Conservation (phyloP, 30 jellyfish, hydroid and myxozoan species). For the Cassiopea andromeda region DNA sequence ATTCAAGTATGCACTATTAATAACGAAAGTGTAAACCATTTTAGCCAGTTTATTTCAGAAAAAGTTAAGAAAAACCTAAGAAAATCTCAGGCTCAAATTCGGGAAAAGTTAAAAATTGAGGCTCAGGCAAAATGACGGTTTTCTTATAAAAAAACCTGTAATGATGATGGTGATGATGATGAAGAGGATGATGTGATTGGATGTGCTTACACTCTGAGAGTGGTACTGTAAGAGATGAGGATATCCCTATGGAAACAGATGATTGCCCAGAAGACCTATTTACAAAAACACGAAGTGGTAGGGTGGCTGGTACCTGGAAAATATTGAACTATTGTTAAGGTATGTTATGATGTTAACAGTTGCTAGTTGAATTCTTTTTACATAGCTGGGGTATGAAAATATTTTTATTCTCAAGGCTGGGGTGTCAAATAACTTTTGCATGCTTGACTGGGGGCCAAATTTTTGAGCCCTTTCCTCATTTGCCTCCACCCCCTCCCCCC, state of each 20-base stretch:
- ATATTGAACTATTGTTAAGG: background rate
- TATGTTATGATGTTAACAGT: background rate
- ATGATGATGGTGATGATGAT: no score
- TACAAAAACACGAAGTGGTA: background rate
- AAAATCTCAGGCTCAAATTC: no score
- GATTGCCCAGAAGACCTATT: background rate
- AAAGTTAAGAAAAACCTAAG: no score
- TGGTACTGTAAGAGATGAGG: no score
- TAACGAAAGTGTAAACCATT: no score
- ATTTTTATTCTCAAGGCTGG: background rate
- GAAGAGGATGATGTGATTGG: no score
- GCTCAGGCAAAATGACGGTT: no score
- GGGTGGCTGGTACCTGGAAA: background rate
- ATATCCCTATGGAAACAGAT: background rate
- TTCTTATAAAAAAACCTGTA: no score
- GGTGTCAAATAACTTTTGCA: background rate
- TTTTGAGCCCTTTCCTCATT: slow-evolving; percentile 1
- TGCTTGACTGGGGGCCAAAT: background rate
- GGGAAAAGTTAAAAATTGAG: no score
- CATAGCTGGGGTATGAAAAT: background rate
- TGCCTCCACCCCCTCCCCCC: slow-evolving; percentile 17
- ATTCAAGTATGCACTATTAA: no score
- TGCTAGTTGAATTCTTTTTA: background rate
- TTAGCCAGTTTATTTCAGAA: no score
- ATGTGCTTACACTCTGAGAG: no score